Evolutionary conservation across 1,140 invertebrate genomes (phyloP), one percentile per base, ranked within the genome.

Genomic region (Zaprionus davidi): DNA sequence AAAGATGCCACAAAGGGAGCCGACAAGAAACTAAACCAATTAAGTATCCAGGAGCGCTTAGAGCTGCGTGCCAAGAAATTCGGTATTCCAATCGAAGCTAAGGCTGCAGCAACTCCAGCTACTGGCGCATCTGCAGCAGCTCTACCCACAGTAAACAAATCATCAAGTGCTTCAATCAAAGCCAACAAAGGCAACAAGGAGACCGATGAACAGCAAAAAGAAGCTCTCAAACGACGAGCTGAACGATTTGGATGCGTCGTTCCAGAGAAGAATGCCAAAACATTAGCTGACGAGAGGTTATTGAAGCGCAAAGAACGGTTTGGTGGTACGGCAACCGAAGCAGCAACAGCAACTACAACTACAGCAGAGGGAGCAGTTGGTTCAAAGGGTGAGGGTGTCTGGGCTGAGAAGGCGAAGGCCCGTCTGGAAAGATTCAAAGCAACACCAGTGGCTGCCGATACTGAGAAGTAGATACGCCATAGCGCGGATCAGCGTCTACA

Each of bases 1-100:
- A 65, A 56, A 15, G 67, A 78, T 2, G 41, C 53, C 6, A 46
- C 57, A 3, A 70, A 70, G 3, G 34, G 28, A 3, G 28, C 31
- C 3, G 71, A 73, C 36, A 88, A 82, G 31, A 96, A 95, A 93
- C 88, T 95, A 65, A 94, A 93, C 31, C 94, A 95, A 58, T 74
- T 96, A 46, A 95, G 95, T 81, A 86, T 93, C 3, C 96, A 96
- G 93, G 96, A 96, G 90, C 94, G 96, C 63, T 82, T 97, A 57
- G 96, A 96, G 92, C 94, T 97, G 94, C 94, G 96, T 80, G 96
- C 96, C 3, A 96, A 96, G 85, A 95, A 96, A 84, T 97, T 97
- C 93, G 96, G 96, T 28, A 90, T 96, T 20, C 46, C 81, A 3
- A 15, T 46, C 0, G 41, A 46, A 11, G 41, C 38, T 6, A 72